A percentile compares a stretch with the other conserved stretches of the same genome.
phyloP scores from a whole-genome alignment of 2,113 vertebrate genomes.

The Miniopterus natalensis region DNA sequence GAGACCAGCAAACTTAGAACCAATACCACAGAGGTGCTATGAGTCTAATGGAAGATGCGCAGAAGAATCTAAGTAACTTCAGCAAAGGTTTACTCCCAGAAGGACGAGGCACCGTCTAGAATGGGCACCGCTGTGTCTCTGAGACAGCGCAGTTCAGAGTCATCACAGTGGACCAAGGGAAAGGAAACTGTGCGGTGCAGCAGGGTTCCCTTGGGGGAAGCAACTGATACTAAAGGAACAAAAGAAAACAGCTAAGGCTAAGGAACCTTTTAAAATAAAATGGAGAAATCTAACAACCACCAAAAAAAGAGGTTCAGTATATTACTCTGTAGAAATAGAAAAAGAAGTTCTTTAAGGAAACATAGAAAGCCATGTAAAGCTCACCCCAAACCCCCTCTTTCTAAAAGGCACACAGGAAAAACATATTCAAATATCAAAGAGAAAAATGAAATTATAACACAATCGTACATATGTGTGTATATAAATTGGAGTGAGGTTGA shows the following conservation, averaged over 20 bases:
- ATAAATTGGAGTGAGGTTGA: background rate
- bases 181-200: background rate
- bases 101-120: accelerated
- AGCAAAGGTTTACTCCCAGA: background rate
- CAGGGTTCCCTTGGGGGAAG: background rate
- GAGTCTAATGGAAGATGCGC: background rate
- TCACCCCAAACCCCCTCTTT: accelerated
- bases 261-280: background rate
- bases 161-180: background rate
- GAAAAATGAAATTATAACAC: background rate
- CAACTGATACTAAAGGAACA: background rate
- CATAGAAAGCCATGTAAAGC: background rate
- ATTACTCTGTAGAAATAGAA: background rate
- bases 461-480: background rate
- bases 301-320: background rate
- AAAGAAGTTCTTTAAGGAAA: background rate
- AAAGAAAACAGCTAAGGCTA: background rate
- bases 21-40: background rate
- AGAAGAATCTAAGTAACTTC: background rate
- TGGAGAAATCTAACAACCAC: background rate
- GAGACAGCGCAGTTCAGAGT: background rate
- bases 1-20: background rate
- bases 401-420: background rate
- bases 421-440: background rate
- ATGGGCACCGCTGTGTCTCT: background rate